These are phyloP conservation scores for Sericinus montela DNA, from an alignment of 2,888 invertebrate species.

Conservation along the genomic window DNA sequence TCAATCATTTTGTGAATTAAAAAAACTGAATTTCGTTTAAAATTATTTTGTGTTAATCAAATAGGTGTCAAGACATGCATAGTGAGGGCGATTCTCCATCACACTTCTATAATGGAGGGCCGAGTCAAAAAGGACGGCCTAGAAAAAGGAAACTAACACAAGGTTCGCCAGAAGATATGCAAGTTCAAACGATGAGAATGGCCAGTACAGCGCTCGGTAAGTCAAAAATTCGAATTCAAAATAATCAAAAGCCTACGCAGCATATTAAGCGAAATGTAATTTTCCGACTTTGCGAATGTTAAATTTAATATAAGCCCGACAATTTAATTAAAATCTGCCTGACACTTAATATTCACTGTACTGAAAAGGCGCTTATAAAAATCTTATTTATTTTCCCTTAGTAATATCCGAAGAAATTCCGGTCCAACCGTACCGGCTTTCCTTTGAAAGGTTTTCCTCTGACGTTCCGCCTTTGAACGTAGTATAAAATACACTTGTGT, in stretches of 20 bases:
- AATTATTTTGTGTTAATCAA: not conserved
- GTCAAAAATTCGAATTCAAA: constrained; percentile 27
- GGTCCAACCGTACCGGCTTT: constrained; percentile 16
- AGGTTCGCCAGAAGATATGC: constrained; percentile 80
- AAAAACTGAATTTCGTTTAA: not conserved
- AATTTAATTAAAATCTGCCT: constrained; percentile 30
- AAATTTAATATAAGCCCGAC: constrained; percentile 21
- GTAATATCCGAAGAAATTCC: constrained; percentile 21
- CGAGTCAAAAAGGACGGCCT: constrained; percentile 88
- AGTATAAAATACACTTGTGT: not conserved
- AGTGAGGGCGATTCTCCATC: constrained; percentile 81
- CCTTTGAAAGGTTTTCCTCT: constrained; percentile 23
- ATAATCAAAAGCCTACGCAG: constrained; percentile 7
- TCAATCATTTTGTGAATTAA: too few relatives aligned
- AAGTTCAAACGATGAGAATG: constrained; percentile 84
- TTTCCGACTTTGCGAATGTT: constrained; percentile 22
- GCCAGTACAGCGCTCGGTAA: constrained; percentile 84
- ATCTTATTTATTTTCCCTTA: constrained; percentile 25
- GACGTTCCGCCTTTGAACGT: constrained; percentile 19
- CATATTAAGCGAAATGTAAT: constrained; percentile 9
- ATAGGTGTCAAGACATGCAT: constrained; percentile 63
- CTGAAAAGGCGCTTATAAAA: constrained; percentile 27
- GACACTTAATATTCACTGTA: constrained; percentile 26
- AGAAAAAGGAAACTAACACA: constrained; percentile 86
- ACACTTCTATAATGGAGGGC: constrained; percentile 81